Percentiles rank a stretch among this genome's conserved stretches.
Conservation (phyloP, 2,888 invertebrate genomes). For the Patella ulyssiponensis region DNA sequence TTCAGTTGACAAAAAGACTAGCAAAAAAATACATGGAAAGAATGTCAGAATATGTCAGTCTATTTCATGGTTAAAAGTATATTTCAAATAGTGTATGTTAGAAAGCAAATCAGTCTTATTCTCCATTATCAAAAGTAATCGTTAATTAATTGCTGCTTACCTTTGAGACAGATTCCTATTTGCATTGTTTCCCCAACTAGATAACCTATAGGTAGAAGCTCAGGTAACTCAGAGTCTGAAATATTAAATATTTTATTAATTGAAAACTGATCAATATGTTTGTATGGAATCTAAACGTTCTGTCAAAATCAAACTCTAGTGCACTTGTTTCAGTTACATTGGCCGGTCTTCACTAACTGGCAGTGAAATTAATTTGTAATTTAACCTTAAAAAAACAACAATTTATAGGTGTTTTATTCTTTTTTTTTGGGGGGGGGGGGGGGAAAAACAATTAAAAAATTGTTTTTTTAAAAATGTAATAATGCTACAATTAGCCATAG, state of each 20-base stretch:
- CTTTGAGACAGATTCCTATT: constrained; percentile 75
- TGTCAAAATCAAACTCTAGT: not conserved
- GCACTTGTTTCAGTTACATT: not conserved
- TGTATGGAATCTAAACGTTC: not conserved
- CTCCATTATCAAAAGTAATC: too few relatives aligned
- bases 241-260: not conserved
- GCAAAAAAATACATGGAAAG: too few relatives aligned
- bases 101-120: too few relatives aligned
- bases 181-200: constrained; percentile 80
- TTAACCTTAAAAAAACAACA: not conserved
- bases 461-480: too few relatives aligned
- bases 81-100: too few relatives aligned
- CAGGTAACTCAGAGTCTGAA: constrained; percentile 79
- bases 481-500: too few relatives aligned
- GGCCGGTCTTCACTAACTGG: too few relatives aligned
- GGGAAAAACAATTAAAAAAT: too few relatives aligned
- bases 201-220: constrained; percentile 93
- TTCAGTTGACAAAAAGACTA: too few relatives aligned
- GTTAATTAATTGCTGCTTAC: constrained; percentile 37
- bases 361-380: not conserved
- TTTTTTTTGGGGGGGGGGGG: not conserved
- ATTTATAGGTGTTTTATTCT: not conserved
- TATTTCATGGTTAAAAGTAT: too few relatives aligned
- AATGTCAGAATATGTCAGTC: too few relatives aligned
- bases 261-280: not conserved